Base-by-base conservation (phyloP, 2,113 vertebrate genomes). In the Melospiza georgiana region DNA sequence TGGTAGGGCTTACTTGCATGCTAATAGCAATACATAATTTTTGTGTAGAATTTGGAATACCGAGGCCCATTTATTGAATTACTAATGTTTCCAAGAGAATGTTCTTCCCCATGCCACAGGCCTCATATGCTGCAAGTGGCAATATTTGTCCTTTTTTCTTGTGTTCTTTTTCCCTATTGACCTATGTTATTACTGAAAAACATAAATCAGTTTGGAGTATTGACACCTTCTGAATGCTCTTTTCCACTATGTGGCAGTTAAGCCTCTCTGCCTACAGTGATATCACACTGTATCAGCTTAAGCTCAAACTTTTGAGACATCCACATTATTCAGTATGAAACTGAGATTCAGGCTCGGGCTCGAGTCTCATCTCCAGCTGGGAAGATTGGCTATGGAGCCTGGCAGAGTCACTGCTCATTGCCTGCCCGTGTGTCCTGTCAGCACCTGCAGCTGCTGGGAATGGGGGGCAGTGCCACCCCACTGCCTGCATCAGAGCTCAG, bases 1-100 rank as follows among this genome's bases (percentile, higher is more conserved):
- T 92, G 71, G 44, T 94, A 93, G 82, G 61, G 73, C 57, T 80
- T 87, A 54, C 25, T 91, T 89, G 54, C 84, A 81, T 81, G 80
- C 24, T 92, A 49, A 61, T 67, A 86, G 30, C 25, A 82, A 68
- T 90, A 65, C 16, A 76, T 89, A 74, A 73, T 91, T 92, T 91
- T 54, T 90, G 6, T 69, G 33, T 61, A 74, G 44, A 78, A 78
- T 24, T 79, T 73, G 39, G n/a, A 57, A 74, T n/a, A 39, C 9
- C 20, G 27, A 73, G 25, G 27, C 12, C 25, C 4, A 16, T 84
- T 55, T 85, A 48, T 43, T 73, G 61, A 66, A 87, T 87, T 75
- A 73, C 22, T 61, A 27, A 27, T 67, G 16, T 35, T 88, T 95
- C 33, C 27, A 49, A 67, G 81, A 48, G 52, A 61, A 20, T 75